A percentile compares a stretch with the other conserved stretches of the same genome.
Evolutionary conservation across 2,113 vertebrate genomes (phyloP).

Genomic region (Plestiodon gilberti): DNA sequence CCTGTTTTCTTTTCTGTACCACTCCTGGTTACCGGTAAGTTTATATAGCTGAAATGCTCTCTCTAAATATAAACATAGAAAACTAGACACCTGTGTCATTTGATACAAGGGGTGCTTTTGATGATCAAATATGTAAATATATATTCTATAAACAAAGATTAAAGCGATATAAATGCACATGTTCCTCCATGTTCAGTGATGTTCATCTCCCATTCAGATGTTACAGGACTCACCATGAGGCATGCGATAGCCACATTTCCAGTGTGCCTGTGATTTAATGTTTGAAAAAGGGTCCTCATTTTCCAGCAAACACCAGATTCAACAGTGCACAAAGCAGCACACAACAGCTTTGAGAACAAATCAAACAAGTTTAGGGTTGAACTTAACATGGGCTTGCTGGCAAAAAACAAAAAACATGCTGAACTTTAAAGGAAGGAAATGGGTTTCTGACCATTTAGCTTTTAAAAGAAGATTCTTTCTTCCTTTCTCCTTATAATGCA

Average conservation of each 20-base stretch:
- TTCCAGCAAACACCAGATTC: not conserved
- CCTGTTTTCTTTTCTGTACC: not conserved
- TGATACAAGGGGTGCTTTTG: not conserved
- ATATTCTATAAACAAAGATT: not conserved
- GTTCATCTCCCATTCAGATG: not conserved
- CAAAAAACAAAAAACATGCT: accelerated
- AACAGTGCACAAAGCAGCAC: not conserved
- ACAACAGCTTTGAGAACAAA: not conserved
- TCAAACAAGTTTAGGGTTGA: not conserved
- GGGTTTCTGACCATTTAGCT: not conserved
- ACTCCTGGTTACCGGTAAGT: not conserved
- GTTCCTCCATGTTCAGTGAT: not conserved
- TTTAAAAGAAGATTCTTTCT: slow-evolving; percentile 13
- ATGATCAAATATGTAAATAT: not conserved
- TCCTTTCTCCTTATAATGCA: slow-evolving; percentile 26
- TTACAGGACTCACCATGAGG: not conserved
- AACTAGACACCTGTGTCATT: not conserved
- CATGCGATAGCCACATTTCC: not conserved
- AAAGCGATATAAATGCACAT: not conserved
- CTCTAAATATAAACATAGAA: not conserved
- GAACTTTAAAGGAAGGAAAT: not conserved
- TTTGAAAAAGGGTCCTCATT: not conserved
- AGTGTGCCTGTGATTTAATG: not conserved
- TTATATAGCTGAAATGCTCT: not conserved
- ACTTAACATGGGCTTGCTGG: not conserved